Conservation (phyloP, 2,888 invertebrate species). For the Heliconius ismenius region DNA sequence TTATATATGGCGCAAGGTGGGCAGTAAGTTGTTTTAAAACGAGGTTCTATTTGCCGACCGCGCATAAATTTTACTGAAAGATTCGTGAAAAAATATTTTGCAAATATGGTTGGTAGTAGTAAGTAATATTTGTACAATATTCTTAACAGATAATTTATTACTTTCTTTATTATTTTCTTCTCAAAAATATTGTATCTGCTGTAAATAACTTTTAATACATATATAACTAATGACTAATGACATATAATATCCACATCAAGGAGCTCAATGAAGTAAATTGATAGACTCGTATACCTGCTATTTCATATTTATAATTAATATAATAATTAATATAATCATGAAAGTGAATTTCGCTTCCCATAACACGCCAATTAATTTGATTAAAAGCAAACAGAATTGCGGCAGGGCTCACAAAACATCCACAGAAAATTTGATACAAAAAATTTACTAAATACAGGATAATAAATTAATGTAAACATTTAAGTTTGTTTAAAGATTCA, state of each 20-base stretch:
- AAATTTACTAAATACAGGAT: not conserved
- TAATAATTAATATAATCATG: constrained; percentile 17
- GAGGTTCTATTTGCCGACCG: not conserved
- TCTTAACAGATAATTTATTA: no score
- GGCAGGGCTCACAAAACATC: not conserved
- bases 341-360: constrained; percentile 14
- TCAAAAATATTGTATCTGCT: not conserved
- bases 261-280: not conserved
- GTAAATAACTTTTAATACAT: no score
- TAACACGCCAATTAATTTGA: constrained; percentile 31
- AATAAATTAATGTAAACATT: not conserved
- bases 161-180: not conserved
- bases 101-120: not conserved
- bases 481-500: not conserved
- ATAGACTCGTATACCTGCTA: not conserved
- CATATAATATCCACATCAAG: not conserved
- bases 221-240: constrained; percentile 1
- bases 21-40: not conserved
- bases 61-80: not conserved
- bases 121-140: not conserved
- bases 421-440: constrained; percentile 5
- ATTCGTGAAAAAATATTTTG: no score
- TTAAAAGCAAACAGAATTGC: constrained; percentile 30
- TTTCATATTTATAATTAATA: constrained; percentile 6
- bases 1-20: no score